Evolutionary conservation across 2,113 vertebrate species (phyloP).

Genomic region (Pelvicachromis taeniatus): DNA sequence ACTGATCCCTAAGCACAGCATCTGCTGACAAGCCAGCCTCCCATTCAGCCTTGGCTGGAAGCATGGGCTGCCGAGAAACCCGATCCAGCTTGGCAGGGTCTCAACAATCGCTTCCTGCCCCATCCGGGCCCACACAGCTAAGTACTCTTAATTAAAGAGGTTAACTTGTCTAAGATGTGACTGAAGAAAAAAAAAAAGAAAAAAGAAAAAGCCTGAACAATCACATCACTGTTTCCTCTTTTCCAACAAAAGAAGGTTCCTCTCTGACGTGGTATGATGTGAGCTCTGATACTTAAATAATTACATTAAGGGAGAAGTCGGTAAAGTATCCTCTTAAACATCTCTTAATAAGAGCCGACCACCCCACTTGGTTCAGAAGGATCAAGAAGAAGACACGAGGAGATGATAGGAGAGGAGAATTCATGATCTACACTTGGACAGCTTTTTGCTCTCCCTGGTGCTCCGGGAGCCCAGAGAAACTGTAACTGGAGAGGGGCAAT

Average conservation of each 20-base stretch:
- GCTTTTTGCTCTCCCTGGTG: conserved; percentile 11
- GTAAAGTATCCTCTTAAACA: conserved; percentile 57
- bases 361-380: conserved; percentile 53
- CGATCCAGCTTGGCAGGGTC: conserved; percentile 74
- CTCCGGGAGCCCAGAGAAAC: conserved; percentile 32
- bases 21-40: conserved; percentile 80
- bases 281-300: conserved; percentile 63
- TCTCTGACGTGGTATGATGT: conserved; percentile 53
- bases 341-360: conserved; percentile 52
- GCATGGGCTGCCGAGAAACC: conserved; percentile 68
- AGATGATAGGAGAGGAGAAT: conserved; percentile 30
- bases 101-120: conserved; percentile 76
- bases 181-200: conserved; percentile 46
- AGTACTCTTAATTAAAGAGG: conserved; percentile 80
- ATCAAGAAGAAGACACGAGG: neutral
- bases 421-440: conserved; percentile 42
- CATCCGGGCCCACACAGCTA: conserved; percentile 68
- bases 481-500: conserved; percentile 59
- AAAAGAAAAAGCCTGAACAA: conserved; percentile 55
- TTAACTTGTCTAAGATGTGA: conserved; percentile 77
- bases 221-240: conserved; percentile 61
- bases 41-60: conserved; percentile 74
- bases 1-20: conserved; percentile 77
- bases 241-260: conserved; percentile 53
- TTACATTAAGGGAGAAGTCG: conserved; percentile 56